These are phyloP conservation scores for Agonum fuliginosum DNA, from an alignment of 2,888 invertebrate genomes.

Conservation along the genomic window DNA sequence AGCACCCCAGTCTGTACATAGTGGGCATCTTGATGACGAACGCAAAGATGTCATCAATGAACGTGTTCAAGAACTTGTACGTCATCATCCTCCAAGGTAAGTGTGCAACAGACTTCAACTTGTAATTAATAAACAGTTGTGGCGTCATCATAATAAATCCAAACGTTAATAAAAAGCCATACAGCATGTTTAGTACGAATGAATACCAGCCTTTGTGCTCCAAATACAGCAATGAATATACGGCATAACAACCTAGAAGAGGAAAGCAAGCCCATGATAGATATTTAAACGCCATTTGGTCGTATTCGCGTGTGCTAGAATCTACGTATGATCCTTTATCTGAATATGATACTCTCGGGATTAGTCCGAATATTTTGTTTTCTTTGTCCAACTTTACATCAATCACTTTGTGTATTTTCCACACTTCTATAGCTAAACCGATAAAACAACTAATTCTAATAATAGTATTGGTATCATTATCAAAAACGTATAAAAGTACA, in stretches of 20 bases:
- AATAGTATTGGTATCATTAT: conserved; percentile 98
- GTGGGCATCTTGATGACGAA: conserved; percentile 99
- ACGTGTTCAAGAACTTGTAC: conserved; percentile 99
- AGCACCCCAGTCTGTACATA: conserved; percentile 97
- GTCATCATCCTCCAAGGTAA: conserved; percentile 99
- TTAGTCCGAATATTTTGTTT: conserved; percentile 82
- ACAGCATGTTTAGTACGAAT: conserved; percentile 95
- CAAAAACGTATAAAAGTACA: conserved; percentile 96
- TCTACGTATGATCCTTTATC: conserved; percentile 98
- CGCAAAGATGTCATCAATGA: conserved; percentile 99
- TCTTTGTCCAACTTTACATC: conserved; percentile 88
- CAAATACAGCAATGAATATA: conserved; percentile 95
- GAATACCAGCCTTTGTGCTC: conserved; percentile 99
- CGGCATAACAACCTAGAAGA: conserved; percentile 92
- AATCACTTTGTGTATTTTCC: conserved; percentile 99
- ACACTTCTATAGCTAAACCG: conserved; percentile 96
- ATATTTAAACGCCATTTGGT: conserved; percentile 96
- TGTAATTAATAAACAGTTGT: conserved; percentile 99
- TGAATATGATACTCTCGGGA: conserved; percentile 87
- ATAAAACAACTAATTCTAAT: conserved; percentile 95
- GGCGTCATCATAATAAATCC: conserved; percentile 99
- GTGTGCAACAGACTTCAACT: conserved; percentile 98
- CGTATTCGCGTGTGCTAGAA: conserved; percentile 95
- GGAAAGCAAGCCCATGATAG: conserved; percentile 98
- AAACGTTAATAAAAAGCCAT: conserved; percentile 98